These are phyloP conservation scores for Lutjanus argentimaculatus DNA, from an alignment of 2,797 vertebrate species.

Conservation along the genomic window DNA sequence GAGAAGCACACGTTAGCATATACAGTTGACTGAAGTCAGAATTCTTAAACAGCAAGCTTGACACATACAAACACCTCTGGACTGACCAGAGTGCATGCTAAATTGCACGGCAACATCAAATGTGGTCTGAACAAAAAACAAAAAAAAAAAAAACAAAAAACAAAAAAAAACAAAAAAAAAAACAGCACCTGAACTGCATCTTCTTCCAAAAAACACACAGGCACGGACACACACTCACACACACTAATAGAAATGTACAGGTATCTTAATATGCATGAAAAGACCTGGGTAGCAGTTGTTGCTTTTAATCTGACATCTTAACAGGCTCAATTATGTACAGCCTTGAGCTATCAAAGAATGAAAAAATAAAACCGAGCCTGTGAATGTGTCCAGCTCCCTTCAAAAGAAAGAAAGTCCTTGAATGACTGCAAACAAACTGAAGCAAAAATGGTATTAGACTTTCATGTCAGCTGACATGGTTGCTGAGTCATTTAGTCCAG, in stretches of 20 bases:
- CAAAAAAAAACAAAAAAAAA: too few relatives aligned
- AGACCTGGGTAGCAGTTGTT: slow-evolving; percentile 15
- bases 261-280: slow-evolving; percentile 26
- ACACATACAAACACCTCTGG: background rate
- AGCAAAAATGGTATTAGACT: slow-evolving; percentile 46
- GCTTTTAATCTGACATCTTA: slow-evolving; percentile 50
- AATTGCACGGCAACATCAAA: background rate
- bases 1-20: slow-evolving; percentile 40
- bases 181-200: background rate
- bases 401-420: slow-evolving; percentile 46
- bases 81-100: background rate
- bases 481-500: slow-evolving; percentile 70
- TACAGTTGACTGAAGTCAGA: background rate
- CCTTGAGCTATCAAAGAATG: slow-evolving; percentile 46
- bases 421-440: slow-evolving; percentile 59
- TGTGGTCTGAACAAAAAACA: background rate
- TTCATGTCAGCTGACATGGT: slow-evolving; percentile 50
- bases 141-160: too few relatives aligned
- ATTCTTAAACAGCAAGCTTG: slow-evolving; percentile 7
- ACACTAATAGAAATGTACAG: slow-evolving; percentile 5
- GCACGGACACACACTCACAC: background rate
- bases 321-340: slow-evolving; percentile 38
- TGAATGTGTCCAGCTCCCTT: slow-evolving; percentile 19
- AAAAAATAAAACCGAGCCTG: slow-evolving; percentile 27
- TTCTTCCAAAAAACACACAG: background rate